Percentiles rank a stretch among this genome's conserved stretches.
These are phyloP conservation scores for Amphipyra tragopoginis DNA, from an alignment of 2,888 invertebrate species.

Conservation along the genomic window DNA sequence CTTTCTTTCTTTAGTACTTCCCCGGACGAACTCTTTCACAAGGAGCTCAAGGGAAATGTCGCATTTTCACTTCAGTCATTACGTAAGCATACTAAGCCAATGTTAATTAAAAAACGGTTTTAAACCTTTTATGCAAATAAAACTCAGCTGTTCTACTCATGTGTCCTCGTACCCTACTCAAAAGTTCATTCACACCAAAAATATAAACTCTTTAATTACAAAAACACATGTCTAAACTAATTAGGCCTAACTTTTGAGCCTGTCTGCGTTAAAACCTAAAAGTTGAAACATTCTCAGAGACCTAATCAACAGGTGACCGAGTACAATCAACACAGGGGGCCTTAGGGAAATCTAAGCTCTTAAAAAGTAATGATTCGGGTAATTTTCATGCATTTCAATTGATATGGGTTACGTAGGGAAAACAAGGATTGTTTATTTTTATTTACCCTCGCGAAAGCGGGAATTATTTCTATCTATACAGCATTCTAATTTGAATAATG, in stretches of 20 bases:
- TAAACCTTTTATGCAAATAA: not conserved
- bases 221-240: conserved; percentile 6
- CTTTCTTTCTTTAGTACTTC: too few species aligned
- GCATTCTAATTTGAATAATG: too few species aligned
- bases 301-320: conserved; percentile 2
- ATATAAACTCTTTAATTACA: not conserved
- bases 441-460: too few species aligned
- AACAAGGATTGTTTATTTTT: not conserved
- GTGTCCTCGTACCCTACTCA: not conserved
- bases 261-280: not conserved
- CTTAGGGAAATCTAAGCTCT: conserved; percentile 31
- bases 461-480: too few species aligned
- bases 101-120: too few species aligned
- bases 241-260: not conserved
- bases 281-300: conserved; percentile 2
- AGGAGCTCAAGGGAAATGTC: too few species aligned
- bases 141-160: not conserved
- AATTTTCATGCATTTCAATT: conserved; percentile 17
- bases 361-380: conserved; percentile 17
- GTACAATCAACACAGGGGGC: conserved; percentile 7
- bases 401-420: not conserved
- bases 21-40: too few species aligned
- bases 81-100: too few species aligned
- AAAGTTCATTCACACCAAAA: not conserved
- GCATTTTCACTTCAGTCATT: too few species aligned